Conservation (phyloP, 1,140 invertebrate species). For the Ctenoplectra terminalis region DNA sequence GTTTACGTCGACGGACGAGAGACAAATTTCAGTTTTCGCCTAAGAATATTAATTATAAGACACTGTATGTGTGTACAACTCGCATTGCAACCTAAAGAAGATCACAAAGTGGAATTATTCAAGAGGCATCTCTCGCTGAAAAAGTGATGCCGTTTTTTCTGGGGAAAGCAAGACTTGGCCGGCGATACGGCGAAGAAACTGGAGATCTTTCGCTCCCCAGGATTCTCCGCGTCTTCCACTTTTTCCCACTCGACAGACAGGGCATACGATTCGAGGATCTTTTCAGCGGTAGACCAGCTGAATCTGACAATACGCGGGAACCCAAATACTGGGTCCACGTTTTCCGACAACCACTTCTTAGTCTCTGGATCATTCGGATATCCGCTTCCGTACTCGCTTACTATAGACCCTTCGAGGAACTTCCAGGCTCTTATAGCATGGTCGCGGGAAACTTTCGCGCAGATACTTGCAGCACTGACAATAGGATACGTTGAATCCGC, state of each 20-base stretch:
- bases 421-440: slow-evolving; percentile 94
- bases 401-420: slow-evolving; percentile 89
- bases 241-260: slow-evolving; percentile 90
- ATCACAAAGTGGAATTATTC: slow-evolving; percentile 70
- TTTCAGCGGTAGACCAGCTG: slow-evolving; percentile 97
- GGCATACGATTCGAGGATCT: slow-evolving; percentile 90
- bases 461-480: slow-evolving; percentile 99
- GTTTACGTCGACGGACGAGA: slow-evolving; percentile 23
- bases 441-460: slow-evolving; percentile 98
- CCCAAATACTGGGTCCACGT: slow-evolving; percentile 96
- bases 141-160: slow-evolving; percentile 74
- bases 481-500: slow-evolving; percentile 98
- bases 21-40: not conserved
- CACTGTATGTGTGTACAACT: not conserved
- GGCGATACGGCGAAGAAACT: slow-evolving; percentile 72
- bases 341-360: slow-evolving; percentile 93
- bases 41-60: too few relatives aligned
- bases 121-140: slow-evolving; percentile 75
- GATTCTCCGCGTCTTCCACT: slow-evolving; percentile 74
- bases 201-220: slow-evolving; percentile 74
- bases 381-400: slow-evolving; percentile 94
- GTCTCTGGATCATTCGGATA: slow-evolving; percentile 98
- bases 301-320: slow-evolving; percentile 98
- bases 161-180: slow-evolving; percentile 38
- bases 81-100: not conserved